Evolutionary conservation across 2,797 vertebrate genomes (phyloP), one percentile per base, ranked within the genome.

Genomic region (Sebastolobus altivelis): DNA sequence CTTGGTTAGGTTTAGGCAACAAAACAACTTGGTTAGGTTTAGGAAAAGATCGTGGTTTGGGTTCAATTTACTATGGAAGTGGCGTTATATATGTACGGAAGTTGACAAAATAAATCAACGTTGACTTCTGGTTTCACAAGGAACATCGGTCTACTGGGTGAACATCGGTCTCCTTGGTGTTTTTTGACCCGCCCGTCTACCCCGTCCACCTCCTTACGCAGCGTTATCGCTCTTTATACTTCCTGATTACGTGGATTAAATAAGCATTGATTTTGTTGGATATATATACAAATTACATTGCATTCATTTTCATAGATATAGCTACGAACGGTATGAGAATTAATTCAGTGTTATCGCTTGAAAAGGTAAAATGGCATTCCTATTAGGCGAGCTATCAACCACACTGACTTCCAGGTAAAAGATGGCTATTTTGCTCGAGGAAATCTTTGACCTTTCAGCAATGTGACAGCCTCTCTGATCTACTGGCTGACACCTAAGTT

Each of bases 391-490:
- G 10, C 61, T n/a, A 4, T 60, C 10, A 70, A 27, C 37, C 10
- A 27, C 2, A 1, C 38, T 59, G 66, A 58, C 27, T 65, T 33
- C 8, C 16, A 52, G 74, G 35, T 59, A 22, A 58, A 56, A 27
- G 63, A 74, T 75, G n/a, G 16, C 16, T 35, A n/a, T 62, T 69
- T 37, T 40, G 66, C 78, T 65, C 0, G 1, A 72, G 77, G 74
- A 67, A 72, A 33, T 66, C 37, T 73, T 78, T 20, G 37, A 81
- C 78, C 76, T 86, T 73, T 87, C 43, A 20, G 65, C 3, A 16
- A 65, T 12, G 33, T 43, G 79, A 77, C 77, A 13, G 62, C 13
- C 31, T 60, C 85, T 89, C 80, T 89, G 87, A 92, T 90, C 85
- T 77, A 35, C 69, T 1, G 27, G 62, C 77, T 25, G 56, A 82